Evolutionary conservation across 2,113 vertebrate genomes (phyloP), one percentile per base, ranked within the genome.

Genomic region (Phylloscopus trochilus): DNA sequence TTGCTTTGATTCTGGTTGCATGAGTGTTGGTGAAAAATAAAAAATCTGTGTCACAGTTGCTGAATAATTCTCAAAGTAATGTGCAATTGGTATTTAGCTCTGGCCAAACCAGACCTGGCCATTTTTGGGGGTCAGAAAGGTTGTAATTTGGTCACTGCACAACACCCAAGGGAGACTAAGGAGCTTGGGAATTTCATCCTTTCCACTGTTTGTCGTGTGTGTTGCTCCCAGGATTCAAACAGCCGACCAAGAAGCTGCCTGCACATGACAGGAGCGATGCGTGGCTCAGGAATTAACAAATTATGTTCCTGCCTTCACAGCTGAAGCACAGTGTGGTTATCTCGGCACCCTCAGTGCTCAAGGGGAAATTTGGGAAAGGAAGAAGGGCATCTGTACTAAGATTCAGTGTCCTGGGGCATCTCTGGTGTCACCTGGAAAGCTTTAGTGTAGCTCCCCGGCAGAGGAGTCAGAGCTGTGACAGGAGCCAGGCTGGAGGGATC

Each of bases 331-430:
- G 1, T 2, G 23, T 0, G 2, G 18, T 55, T 59, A 47, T n/a
- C 23, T 43, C 1, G 0, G 43, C 56, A 51, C 14, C 6, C 47
- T 6, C 37, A 41, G 31, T 6, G 8, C 1, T 0, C 7, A 7
- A 28, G 13, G 41, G 15, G 15, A 53, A 62, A 47, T 31, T 1
- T 33, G 27, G 53, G 68, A 13, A 79, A 49, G 74, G 30, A 67
- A 11, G 11, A 78, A 56, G 20, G 3, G 18, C 7, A 20, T 30
- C 67, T 37, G 3, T 0, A 0, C 15, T 43, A 27, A 41, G 23
- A 72, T 56, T 35, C 20, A 2, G 11, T 0, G 1, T 41, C 15
- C 39, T 39, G 83, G 9, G 17, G 7, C 8, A 24, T 41, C 15
- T 9, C 60, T 88, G 64, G 37, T 46, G 56, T 12, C 74, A 8